phyloP scores from a whole-genome alignment of 2,797 vertebrate genomes.

The Xerus rutilus region DNA sequence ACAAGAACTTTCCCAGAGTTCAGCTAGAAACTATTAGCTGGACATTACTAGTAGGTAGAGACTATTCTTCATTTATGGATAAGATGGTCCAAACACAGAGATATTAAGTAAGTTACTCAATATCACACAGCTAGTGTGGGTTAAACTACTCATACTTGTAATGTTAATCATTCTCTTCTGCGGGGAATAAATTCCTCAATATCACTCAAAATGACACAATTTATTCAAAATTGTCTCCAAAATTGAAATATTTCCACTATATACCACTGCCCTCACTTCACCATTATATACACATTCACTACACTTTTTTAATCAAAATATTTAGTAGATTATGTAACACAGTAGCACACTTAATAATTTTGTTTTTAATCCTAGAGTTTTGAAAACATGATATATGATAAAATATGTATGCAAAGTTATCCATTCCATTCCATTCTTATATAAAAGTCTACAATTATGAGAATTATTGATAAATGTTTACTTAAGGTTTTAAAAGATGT shows the following conservation, averaged over 20 bases:
- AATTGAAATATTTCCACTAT: neutral
- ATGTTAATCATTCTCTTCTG: neutral
- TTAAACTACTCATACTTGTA: neutral
- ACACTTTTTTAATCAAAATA: neutral
- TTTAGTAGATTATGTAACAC: neutral
- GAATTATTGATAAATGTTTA: neutral
- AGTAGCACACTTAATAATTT: neutral
- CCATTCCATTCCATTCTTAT: neutral
- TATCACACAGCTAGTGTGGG: neutral
- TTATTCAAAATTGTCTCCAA: neutral
- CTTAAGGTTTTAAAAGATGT: neutral
- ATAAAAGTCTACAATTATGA: neutral
- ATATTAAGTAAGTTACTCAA: neutral
- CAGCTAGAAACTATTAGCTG: neutral
- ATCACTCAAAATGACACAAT: neutral
- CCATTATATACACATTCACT: neutral
- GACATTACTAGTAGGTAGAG: neutral
- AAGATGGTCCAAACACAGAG: neutral
- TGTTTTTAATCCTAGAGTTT: constrained; percentile 8
- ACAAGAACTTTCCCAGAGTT: neutral
- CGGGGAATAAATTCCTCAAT: neutral
- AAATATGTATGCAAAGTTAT: neutral
- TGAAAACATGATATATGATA: neutral
- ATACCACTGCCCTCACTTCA: neutral
- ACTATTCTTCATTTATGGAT: neutral